Conservation (phyloP, 2,888 invertebrate species). For the Branchellion lobata region DNA sequence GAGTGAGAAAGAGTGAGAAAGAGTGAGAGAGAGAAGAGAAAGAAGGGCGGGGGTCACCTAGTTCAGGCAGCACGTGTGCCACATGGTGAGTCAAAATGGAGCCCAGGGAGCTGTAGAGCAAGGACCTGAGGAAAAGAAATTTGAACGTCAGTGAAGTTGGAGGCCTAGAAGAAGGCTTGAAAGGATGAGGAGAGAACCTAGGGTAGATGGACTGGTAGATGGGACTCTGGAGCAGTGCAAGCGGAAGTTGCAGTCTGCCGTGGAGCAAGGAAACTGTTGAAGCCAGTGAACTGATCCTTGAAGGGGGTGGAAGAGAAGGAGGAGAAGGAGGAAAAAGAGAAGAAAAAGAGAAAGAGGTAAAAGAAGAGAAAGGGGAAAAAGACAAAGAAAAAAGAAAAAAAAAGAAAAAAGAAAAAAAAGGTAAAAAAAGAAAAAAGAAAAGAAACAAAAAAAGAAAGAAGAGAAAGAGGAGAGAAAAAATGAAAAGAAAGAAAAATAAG, state of each 20-base stretch:
- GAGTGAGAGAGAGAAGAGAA: too few relatives aligned
- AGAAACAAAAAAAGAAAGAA: neutral
- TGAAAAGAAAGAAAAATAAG: neutral
- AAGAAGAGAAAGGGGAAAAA: neutral
- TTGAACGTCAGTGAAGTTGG: too few relatives aligned
- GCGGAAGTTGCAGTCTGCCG: neutral
- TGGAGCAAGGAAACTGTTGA: neutral
- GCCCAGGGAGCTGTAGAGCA: conserved; percentile 20
- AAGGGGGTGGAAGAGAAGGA: too few relatives aligned
- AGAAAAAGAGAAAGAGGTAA: neutral
- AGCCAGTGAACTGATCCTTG: conserved; percentile 3
- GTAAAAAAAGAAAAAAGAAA: too few relatives aligned
- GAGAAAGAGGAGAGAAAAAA: too few relatives aligned
- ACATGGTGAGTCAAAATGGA: conserved; percentile 9
- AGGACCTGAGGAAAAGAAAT: neutral
- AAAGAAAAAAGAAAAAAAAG: too few relatives aligned
- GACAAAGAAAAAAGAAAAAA: neutral
- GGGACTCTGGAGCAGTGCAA: conserved; percentile 28
- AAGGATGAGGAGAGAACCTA: too few relatives aligned
- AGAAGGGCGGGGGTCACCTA: too few relatives aligned
- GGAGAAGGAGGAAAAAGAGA: too few relatives aligned
- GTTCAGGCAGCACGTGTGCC: neutral
- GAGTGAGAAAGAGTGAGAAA: too few relatives aligned
- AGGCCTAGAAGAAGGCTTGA: too few relatives aligned
- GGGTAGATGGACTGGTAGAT: conserved; percentile 33